phyloP scores from a whole-genome alignment of 2,797 vertebrate species.

The Eospalax fontanierii region DNA sequence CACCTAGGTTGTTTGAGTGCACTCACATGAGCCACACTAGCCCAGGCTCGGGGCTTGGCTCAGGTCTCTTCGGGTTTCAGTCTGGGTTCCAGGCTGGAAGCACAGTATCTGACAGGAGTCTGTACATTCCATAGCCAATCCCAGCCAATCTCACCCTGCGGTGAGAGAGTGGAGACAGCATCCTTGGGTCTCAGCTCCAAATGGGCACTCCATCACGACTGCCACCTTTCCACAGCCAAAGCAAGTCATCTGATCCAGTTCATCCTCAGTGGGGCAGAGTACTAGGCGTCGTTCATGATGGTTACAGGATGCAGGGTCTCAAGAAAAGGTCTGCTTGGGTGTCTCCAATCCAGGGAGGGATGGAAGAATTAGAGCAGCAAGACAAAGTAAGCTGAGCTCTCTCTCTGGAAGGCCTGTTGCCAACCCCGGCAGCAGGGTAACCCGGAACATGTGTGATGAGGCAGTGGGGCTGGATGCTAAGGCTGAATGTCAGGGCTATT shows the following conservation, averaged over 20 bases:
- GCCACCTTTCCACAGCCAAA: not conserved
- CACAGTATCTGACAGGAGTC: not conserved
- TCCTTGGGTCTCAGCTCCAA: not conserved
- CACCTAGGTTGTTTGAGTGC: not conserved
- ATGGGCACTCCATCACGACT: accelerated
- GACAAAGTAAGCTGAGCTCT: not conserved
- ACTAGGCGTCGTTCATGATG: accelerated
- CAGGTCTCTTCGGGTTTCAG: not conserved
- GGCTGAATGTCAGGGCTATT: accelerated
- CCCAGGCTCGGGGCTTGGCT: not conserved
- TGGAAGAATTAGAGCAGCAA: not conserved
- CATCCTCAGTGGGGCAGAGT: not conserved
- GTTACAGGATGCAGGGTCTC: not conserved
- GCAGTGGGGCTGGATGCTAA: not conserved
- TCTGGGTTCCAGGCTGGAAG: not conserved
- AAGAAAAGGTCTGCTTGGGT: not conserved
- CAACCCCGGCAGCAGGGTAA: not conserved
- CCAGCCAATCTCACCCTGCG: not conserved
- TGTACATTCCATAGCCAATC: too few species aligned
- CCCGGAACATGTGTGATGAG: accelerated
- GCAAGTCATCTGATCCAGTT: not conserved
- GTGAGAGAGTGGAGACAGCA: not conserved
- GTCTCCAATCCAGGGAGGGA: not conserved
- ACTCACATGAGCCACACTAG: not conserved
- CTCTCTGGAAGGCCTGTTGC: accelerated